Conservation (phyloP, 2,113 vertebrate species). For the Argyrosomus japonicus region DNA sequence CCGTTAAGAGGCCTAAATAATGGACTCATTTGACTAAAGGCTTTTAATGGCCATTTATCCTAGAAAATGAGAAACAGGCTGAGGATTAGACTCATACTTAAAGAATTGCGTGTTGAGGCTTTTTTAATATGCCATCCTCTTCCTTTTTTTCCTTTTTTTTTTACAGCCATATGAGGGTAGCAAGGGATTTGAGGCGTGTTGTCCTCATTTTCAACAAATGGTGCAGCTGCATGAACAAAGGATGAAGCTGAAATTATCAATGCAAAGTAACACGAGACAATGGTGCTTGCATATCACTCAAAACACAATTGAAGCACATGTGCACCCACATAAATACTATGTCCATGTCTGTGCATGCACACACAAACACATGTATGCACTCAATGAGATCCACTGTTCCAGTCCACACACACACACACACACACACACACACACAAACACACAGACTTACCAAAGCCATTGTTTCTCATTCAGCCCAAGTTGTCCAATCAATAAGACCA, state of each 20-base stretch:
- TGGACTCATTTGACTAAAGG: slow-evolving; percentile 72
- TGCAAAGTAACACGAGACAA: slow-evolving; percentile 71
- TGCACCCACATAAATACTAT: slow-evolving; percentile 38
- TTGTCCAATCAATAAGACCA: slow-evolving; percentile 67
- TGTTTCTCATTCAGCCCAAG: slow-evolving; percentile 59
- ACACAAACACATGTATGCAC: background rate
- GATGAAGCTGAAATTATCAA: slow-evolving; percentile 71
- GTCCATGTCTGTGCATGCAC: slow-evolving; percentile 20
- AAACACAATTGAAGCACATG: slow-evolving; percentile 66
- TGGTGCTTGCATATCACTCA: slow-evolving; percentile 57
- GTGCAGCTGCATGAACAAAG: slow-evolving; percentile 74
- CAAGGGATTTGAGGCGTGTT: slow-evolving; percentile 65
- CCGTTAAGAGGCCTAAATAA: slow-evolving; percentile 69
- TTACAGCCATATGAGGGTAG: slow-evolving; percentile 33
- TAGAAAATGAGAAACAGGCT: slow-evolving; percentile 59
- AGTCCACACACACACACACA: background rate
- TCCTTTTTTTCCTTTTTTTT: slow-evolving; percentile 15
- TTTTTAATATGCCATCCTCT: slow-evolving; percentile 47
- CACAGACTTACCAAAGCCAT: slow-evolving; percentile 41
- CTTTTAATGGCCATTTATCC: slow-evolving; percentile 76
- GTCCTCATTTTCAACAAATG: slow-evolving; percentile 68
- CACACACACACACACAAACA: slow-evolving; percentile 8
- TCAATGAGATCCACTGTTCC: slow-evolving; percentile 1
- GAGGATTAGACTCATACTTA: slow-evolving; percentile 63
- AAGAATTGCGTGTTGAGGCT: slow-evolving; percentile 55